These are phyloP conservation scores for Asarcornis scutulata DNA, from an alignment of 2,113 vertebrate genomes.

Conservation along the genomic window DNA sequence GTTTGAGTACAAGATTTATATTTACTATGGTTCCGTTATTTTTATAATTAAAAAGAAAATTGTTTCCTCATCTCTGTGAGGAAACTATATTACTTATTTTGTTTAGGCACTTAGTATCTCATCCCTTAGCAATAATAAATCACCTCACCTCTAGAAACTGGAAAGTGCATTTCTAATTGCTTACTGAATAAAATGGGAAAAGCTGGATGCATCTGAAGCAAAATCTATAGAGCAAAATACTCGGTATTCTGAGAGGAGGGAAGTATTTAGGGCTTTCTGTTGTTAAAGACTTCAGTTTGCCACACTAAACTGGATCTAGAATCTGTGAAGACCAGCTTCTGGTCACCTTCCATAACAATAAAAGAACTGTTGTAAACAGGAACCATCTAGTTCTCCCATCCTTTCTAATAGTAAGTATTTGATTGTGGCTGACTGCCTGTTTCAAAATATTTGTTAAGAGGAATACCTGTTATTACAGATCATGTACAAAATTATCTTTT, in stretches of 20 bases:
- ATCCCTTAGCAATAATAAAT: not conserved
- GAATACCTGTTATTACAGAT: not conserved
- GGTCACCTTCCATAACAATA: not conserved
- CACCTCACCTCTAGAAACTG: not conserved
- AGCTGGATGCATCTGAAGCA: not conserved
- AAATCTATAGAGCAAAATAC: not conserved
- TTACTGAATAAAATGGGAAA: not conserved
- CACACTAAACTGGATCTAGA: not conserved
- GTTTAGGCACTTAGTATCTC: not conserved
- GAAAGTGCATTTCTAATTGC: not conserved
- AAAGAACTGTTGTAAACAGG: not conserved
- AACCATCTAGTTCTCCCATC: not conserved
- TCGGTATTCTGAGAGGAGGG: not conserved
- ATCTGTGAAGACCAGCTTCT: not conserved
- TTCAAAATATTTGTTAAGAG: not conserved
- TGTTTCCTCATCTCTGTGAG: not conserved
- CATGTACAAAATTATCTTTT: not conserved
- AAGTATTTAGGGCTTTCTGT: not conserved
- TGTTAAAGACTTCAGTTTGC: not conserved
- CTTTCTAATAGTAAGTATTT: not conserved
- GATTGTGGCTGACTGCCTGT: not conserved
- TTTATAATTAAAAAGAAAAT: slow-evolving; percentile 27
- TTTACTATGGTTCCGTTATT: not conserved
- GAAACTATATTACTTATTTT: not conserved
- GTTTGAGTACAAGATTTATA: not conserved